A percentile compares a stretch with the other conserved stretches of the same genome.
These are phyloP conservation scores for Novumbra hubbsi DNA, from an alignment of 2,797 vertebrate genomes.

Conservation along the genomic window DNA sequence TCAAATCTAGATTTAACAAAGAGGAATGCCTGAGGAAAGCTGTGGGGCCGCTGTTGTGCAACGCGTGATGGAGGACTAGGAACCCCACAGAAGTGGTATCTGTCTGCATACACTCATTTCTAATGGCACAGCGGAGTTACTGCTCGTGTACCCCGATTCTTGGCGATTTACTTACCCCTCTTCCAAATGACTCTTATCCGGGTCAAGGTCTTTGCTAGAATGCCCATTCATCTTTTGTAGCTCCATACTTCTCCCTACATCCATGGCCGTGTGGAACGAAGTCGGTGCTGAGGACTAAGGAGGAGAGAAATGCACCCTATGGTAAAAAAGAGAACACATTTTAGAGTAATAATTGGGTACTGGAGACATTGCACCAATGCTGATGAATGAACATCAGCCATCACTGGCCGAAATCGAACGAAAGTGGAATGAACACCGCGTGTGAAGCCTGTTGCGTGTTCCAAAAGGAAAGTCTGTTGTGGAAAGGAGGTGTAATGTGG, in stretches of 20 bases:
- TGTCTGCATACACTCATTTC: not conserved
- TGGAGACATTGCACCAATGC: not conserved
- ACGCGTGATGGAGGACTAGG: not conserved
- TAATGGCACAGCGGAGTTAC: not conserved
- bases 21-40: not conserved
- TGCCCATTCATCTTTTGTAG: conserved; percentile 76
- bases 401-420: not conserved
- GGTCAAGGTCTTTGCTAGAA: conserved; percentile 40
- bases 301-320: conserved; percentile 25
- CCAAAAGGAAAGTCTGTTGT: not conserved
- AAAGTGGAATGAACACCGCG: not conserved
- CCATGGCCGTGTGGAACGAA: not conserved
- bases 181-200: conserved; percentile 44
- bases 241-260: conserved; percentile 60
- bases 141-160: not conserved
- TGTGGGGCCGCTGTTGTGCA: not conserved
- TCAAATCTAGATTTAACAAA: conserved; percentile 62
- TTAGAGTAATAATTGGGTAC: not conserved
- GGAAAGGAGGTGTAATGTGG: not conserved
- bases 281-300: conserved; percentile 13
- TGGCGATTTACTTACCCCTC: conserved; percentile 60
- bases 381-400: not conserved
- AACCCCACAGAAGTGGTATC: not conserved
- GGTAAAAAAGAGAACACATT: not conserved
- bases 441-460: not conserved